Percentiles rank a stretch among this genome's conserved stretches.
Evolutionary conservation across 2,113 vertebrate genomes (phyloP).

Genomic region (Caranx ignobilis): DNA sequence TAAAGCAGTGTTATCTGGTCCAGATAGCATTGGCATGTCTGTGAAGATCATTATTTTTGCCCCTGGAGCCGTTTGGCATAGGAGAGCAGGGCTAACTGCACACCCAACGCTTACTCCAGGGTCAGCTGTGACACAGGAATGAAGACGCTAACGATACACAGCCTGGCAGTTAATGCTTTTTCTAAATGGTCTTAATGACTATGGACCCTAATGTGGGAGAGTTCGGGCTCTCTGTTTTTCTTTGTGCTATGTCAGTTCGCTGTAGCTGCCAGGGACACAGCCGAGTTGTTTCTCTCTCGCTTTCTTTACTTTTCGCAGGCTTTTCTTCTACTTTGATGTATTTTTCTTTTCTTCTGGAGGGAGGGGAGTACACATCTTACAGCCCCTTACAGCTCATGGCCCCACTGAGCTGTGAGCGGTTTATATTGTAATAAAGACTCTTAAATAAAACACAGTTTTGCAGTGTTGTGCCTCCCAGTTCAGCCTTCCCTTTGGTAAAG

Average conservation of each 20-base stretch:
- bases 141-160: slow-evolving; percentile 77
- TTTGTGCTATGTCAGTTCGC: slow-evolving; percentile 64
- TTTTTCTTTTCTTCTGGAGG: neutral
- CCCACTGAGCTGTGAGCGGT: slow-evolving; percentile 39
- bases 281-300: slow-evolving; percentile 33
- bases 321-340: slow-evolving; percentile 34
- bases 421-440: slow-evolving; percentile 51
- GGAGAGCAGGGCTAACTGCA: slow-evolving; percentile 67
- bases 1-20: slow-evolving; percentile 83
- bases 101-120: slow-evolving; percentile 70
- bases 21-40: slow-evolving; percentile 85
- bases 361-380: slow-evolving; percentile 10
- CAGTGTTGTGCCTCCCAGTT: slow-evolving; percentile 30
- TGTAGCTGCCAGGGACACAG: slow-evolving; percentile 50
- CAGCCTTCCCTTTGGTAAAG: slow-evolving; percentile 18
- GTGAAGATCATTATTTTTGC: slow-evolving; percentile 86
- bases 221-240: slow-evolving; percentile 49
- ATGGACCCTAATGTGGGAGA: slow-evolving; percentile 57
- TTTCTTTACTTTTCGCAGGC: slow-evolving; percentile 43
- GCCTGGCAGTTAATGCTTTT: slow-evolving; percentile 79
- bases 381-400: slow-evolving; percentile 22
- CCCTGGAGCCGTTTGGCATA: slow-evolving; percentile 83
- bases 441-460: slow-evolving; percentile 56
- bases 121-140: slow-evolving; percentile 76
- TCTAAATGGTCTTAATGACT: slow-evolving; percentile 80